Evolutionary conservation across 2,797 vertebrate genomes (phyloP), one percentile per base, ranked within the genome.

Genomic region (Leuciscus waleckii): DNA sequence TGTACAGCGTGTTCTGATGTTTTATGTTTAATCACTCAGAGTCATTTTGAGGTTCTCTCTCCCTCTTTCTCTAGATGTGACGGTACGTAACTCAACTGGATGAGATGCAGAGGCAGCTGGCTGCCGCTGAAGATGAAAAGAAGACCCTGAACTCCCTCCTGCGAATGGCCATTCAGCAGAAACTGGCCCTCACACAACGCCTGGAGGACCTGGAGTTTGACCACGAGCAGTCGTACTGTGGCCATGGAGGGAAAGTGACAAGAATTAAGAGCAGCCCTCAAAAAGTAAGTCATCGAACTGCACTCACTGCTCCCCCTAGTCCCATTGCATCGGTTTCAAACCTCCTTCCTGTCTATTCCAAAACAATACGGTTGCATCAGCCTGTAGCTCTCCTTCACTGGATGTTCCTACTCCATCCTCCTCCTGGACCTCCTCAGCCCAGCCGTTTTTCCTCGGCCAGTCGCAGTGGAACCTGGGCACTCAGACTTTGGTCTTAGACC

Each of bases 171-270:
- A 99, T 99, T 92, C 98, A 99, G 93, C 98, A 99, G 95, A 99
- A 99, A 90, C 95, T 99, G 90, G 98, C 98, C 56, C 93, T 99
- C 85, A 99, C 98, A 10, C 98, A 99, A 89, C 95, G 98, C 3
- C 93, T 99, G 91, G 98, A 99, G 92, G 98, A 99, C 91, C 96
- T 99, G 94, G 98, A 99, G 94, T 99, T 99, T 43, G 98, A 99
- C 94, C 95, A 99, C 0, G 98, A 99, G 96, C 97, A 98, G 95
- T 96, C 95, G 56, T 91, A 96, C 89, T 96, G 98, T 46, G 96
- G 95, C 92, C 98, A 97, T 81, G 95, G 96, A 91, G 95, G 96
- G 92, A 99, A 98, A 95, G 94, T 97, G 86, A 95, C 97, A 91
- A 98, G 95, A 95, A 97, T 96, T 92, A 98, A 94, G 95, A 96